Evolutionary conservation across 2,888 invertebrate species (phyloP), one percentile per base, ranked within the genome.

Genomic region (Drosophila tanythrix): DNA sequence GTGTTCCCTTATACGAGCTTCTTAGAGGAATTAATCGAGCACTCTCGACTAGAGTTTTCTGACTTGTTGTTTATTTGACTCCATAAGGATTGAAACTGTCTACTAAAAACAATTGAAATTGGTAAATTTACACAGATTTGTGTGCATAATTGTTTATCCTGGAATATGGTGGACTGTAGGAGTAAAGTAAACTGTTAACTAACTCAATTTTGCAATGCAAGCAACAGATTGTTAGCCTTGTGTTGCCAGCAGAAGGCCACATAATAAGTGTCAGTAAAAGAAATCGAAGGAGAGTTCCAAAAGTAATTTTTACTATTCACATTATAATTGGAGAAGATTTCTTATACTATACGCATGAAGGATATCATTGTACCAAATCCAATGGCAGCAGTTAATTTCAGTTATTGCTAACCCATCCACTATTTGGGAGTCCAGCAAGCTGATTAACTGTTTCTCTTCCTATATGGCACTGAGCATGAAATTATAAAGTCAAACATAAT

Each of bases 401-500:
- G 25, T 4, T 25, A 15, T 27, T 25, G 15, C 8, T 8, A 15
- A 15, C 25, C 7, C 25, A 15, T 46, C 15, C 46, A 46, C 4
- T 8, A 4, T 46, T 46, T 25, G 46, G 15, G 8, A 21, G 13
- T 21, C 21, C 21, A 8, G 15, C 46, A 36, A 46, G 21, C 46
- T 46, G 21, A 46, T 25, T 46, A 46, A 46, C 46, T 43, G 21
- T 13, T 46, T 13, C 21, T 46, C 6, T 43, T 3, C 21, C 11
- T 13, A 43, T 43, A 21, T 3, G n/a, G 11, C 11, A 43, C n/a
- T 43, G 43, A 13, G 8, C 52, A 4, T 13, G 27, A 33, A 65
- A 48, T 36, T 65, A 52, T 59, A 64, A 59, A 55, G 33, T 53
- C 70, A 27, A 38, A 70, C 70, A 70, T 35, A 61, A 70, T 70